These are phyloP conservation scores for Saguinus midas DNA, from an alignment of 2,113 vertebrate genomes.

Conservation along the genomic window DNA sequence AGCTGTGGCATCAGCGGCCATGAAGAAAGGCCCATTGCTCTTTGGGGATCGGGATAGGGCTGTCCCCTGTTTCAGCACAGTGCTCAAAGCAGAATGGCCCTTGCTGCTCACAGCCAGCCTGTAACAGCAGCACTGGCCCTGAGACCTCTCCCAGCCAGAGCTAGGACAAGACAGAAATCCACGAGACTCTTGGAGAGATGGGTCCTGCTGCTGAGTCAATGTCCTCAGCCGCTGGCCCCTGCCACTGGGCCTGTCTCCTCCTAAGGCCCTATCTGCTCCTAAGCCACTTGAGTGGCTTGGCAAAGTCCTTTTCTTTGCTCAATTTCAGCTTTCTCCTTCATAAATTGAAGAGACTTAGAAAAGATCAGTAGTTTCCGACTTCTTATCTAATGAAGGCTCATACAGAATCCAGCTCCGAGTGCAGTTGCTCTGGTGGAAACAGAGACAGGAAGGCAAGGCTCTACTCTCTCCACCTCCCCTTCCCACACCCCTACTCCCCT, in stretches of 20 bases:
- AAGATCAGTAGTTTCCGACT: background rate
- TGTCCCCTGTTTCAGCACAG: background rate
- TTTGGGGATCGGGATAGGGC: background rate
- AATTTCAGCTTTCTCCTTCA: background rate
- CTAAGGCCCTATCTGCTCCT: background rate
- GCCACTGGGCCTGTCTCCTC: background rate
- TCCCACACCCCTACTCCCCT: background rate
- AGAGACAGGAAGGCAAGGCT: background rate
- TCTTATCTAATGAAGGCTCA: background rate
- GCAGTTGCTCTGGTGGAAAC: background rate
- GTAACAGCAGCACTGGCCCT: background rate
- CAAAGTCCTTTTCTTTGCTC: background rate
- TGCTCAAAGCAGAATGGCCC: background rate
- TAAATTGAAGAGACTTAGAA: background rate
- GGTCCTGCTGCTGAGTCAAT: background rate
- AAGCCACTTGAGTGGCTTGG: background rate
- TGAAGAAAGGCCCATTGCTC: background rate
- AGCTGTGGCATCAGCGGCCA: background rate
- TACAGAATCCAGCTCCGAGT: background rate
- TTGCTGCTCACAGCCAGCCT: background rate
- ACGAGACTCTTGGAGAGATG: too few species aligned
- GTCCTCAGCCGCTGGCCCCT: background rate
- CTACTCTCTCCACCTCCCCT: background rate
- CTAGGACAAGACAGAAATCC: background rate
- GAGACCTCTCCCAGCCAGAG: background rate